Evolutionary conservation across 2,888 invertebrate genomes (phyloP).

Genomic region (Teinopalpus imperialis): DNA sequence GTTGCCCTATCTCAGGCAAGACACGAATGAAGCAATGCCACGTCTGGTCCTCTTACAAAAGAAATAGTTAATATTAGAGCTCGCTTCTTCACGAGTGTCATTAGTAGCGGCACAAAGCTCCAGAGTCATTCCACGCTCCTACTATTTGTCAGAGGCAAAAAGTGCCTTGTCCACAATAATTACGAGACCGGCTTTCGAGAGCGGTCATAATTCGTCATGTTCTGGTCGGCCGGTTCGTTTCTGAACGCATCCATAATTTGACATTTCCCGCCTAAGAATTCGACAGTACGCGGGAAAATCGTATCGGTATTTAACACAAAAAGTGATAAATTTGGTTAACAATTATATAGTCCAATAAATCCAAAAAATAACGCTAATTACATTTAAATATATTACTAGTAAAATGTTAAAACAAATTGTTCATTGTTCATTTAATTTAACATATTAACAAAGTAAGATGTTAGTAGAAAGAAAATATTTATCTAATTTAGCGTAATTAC

Average conservation of each 20-base stretch:
- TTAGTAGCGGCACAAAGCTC: slow-evolving; percentile 77
- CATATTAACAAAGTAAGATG: too few relatives aligned
- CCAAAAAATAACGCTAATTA: too few relatives aligned
- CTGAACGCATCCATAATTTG: slow-evolving; percentile 77
- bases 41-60: slow-evolving; percentile 71
- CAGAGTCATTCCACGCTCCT: slow-evolving; percentile 74
- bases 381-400: too few relatives aligned
- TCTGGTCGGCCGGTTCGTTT: slow-evolving; percentile 76
- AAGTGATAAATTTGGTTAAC: too few relatives aligned
- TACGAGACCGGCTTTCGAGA: slow-evolving; percentile 77
- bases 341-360: too few relatives aligned
- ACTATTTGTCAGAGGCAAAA: slow-evolving; percentile 81
- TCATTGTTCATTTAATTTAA: too few relatives aligned
- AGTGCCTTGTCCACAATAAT: slow-evolving; percentile 81
- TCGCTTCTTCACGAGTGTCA: slow-evolving; percentile 70
- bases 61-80: slow-evolving; percentile 79
- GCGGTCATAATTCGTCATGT: slow-evolving; percentile 79
- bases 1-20: slow-evolving; percentile 60
- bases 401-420: too few relatives aligned
- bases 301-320: too few relatives aligned
- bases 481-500: too few relatives aligned
- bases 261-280: slow-evolving; percentile 69
- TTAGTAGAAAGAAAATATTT: too few relatives aligned
- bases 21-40: slow-evolving; percentile 60
- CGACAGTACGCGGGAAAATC: slow-evolving; percentile 57